Percentiles rank a stretch among this genome's conserved stretches.
Conservation (phyloP, 2,797 vertebrate genomes). For the Siniperca undulata region DNA sequence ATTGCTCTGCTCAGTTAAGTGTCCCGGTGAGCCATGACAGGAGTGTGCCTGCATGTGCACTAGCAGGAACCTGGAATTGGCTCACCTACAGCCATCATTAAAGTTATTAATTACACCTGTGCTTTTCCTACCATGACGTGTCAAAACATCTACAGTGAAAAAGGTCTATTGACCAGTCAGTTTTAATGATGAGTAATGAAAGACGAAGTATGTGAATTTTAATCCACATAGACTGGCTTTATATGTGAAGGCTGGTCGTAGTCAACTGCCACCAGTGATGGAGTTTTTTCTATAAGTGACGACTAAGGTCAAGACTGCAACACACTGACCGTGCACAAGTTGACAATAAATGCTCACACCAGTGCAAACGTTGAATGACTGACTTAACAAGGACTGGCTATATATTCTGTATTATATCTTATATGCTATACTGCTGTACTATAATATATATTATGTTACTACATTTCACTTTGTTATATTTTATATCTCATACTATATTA, state of each 20-base stretch:
- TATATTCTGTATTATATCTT: not conserved
- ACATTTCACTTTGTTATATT: not conserved
- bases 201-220: not conserved
- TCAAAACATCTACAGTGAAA: not conserved
- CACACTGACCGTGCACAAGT: not conserved
- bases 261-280: not conserved
- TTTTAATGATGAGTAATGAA: slow-evolving; percentile 12
- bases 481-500: no score
- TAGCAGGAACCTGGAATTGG: not conserved
- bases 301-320: not conserved
- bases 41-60: not conserved
- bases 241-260: not conserved
- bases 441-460: not conserved
- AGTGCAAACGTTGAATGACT: not conserved
- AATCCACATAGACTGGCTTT: not conserved
- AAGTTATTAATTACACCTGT: slow-evolving; percentile 19
- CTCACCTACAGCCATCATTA: slow-evolving; percentile 1
- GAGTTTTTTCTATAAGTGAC: not conserved
- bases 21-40: slow-evolving; percentile 11
- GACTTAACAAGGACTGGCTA: not conserved
- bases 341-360: not conserved
- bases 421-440: not conserved
- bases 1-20: slow-evolving; percentile 19
- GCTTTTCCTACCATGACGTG: slow-evolving; percentile 7
- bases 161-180: not conserved